phyloP scores from a whole-genome alignment of 2,113 vertebrate genomes.

The Pelecanoides urinatrix region DNA sequence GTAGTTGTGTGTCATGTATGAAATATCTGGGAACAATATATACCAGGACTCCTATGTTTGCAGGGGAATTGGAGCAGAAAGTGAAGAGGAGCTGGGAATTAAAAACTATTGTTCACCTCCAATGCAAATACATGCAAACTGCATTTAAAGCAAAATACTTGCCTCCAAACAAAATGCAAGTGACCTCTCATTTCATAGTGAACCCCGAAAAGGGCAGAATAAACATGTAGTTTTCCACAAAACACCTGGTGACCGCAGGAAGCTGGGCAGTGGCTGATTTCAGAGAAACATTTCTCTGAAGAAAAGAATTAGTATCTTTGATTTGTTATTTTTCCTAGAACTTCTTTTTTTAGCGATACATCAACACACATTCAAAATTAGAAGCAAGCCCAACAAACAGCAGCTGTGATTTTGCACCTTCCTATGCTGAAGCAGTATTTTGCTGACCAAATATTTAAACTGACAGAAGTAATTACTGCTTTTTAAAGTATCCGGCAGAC shows the following conservation, averaged over 20 bases:
- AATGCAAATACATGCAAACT: fast-evolving
- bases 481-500: background rate
- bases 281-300: background rate
- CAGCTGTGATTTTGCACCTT: constrained; percentile 41
- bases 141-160: background rate
- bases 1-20: background rate
- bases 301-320: background rate
- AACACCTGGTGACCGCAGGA: background rate
- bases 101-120: background rate
- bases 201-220: background rate
- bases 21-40: background rate
- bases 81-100: background rate
- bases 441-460: constrained; percentile 20
- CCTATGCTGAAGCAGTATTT: background rate
- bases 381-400: background rate
- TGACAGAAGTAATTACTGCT: background rate
- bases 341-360: background rate
- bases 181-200: background rate
- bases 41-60: background rate
- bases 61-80: background rate
- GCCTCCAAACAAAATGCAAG: background rate
- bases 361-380: background rate
- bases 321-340: background rate
- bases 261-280: background rate
- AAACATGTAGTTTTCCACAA: background rate